Conservation (phyloP, 2,797 vertebrate species). For the Dromococcyx pavoninus region DNA sequence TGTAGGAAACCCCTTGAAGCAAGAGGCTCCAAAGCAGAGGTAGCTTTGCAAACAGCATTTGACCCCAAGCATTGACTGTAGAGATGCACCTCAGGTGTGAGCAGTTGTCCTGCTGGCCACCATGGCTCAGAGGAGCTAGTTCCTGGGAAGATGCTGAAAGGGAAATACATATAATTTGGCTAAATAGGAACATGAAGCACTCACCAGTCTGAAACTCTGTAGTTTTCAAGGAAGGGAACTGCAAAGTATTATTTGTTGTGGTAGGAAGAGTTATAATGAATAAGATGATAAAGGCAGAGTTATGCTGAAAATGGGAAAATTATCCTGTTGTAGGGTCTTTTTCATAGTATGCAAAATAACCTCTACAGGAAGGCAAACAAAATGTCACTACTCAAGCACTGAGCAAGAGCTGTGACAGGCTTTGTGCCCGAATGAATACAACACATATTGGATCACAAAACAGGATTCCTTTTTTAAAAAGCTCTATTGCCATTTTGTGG, state of each 20-base stretch:
- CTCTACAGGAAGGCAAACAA: not conserved
- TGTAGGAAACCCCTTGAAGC: not conserved
- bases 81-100: fast-evolving
- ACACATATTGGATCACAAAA: not conserved
- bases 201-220: not conserved
- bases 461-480: not conserved
- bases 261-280: not conserved
- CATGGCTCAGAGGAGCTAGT: fast-evolving
- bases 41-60: not conserved
- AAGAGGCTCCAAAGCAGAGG: not conserved
- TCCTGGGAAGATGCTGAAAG: not conserved
- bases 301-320: not conserved
- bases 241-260: not conserved
- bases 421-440: not conserved
- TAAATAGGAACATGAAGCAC: not conserved
- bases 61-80: fast-evolving
- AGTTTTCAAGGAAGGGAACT: not conserved
- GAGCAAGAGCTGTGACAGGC: not conserved
- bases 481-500: not conserved
- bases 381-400: not conserved
- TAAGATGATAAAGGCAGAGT: not conserved
- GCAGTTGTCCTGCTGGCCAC: not conserved
- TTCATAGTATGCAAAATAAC: not conserved
- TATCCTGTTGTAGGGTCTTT: not conserved
- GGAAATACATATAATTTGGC: not conserved